phyloP scores from a whole-genome alignment of 2,888 invertebrate genomes.

The Apantesis nais region DNA sequence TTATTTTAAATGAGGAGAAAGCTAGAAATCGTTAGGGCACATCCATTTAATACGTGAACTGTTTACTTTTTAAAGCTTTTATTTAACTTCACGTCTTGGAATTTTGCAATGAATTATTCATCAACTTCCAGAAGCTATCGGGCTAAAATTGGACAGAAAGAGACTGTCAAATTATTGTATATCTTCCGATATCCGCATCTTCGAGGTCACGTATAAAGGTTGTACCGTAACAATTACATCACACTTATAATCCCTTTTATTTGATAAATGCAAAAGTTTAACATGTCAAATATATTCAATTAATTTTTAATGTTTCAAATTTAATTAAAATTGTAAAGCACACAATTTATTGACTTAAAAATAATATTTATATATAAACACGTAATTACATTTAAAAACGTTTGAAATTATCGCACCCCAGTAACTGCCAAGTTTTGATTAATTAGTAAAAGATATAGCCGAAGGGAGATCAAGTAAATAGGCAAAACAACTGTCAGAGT shows the following conservation, averaged over 20 bases:
- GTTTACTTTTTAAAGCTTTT: not conserved
- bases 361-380: constrained; percentile 11
- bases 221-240: too few relatives aligned
- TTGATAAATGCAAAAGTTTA: not conserved
- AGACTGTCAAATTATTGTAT: too few relatives aligned
- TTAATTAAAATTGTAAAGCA: not conserved
- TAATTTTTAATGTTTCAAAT: not conserved
- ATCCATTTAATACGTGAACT: not conserved
- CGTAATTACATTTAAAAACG: constrained; percentile 4
- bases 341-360: not conserved
- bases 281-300: not conserved
- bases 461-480: not conserved
- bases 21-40: not conserved
- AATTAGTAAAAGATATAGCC: not conserved
- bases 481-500: not conserved
- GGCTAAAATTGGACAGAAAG: too few relatives aligned
- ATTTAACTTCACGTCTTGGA: not conserved
- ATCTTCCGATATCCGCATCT: too few relatives aligned
- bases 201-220: too few relatives aligned
- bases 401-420: not conserved
- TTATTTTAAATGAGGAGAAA: not conserved
- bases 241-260: not conserved
- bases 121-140: too few relatives aligned
- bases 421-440: not conserved
- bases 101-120: too few relatives aligned